phyloP scores from a whole-genome alignment of 2,113 vertebrate species.

The Onychostruthus taczanowskii region DNA sequence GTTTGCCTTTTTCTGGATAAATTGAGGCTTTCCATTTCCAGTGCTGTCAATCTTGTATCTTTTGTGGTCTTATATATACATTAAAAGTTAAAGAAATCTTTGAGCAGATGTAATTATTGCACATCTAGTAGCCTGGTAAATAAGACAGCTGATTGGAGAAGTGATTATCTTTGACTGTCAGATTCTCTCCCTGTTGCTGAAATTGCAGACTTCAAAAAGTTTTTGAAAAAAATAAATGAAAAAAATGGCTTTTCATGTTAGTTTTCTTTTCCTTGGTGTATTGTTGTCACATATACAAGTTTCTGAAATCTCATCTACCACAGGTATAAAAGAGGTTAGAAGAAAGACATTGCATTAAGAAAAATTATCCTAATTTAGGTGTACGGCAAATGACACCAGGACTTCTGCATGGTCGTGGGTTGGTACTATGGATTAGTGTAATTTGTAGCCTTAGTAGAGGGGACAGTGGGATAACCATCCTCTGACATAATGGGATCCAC shows the following conservation, averaged over 20 bases:
- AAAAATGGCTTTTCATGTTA: not conserved
- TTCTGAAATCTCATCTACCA: not conserved
- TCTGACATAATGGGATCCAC: not conserved
- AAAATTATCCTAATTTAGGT: not conserved
- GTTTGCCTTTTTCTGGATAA: not conserved
- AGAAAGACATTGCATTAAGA: not conserved
- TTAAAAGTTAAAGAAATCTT: not conserved
- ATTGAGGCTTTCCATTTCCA: not conserved
- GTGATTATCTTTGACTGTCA: constrained; percentile 21
- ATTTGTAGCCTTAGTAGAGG: not conserved
- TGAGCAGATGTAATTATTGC: constrained; percentile 1
- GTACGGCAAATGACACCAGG: not conserved
- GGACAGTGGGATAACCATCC: no score
- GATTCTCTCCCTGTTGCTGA: not conserved
- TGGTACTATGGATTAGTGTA: not conserved
- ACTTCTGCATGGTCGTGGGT: not conserved
- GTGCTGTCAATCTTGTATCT: not conserved
- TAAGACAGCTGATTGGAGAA: constrained; percentile 22
- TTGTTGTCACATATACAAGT: not conserved
- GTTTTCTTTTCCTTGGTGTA: not conserved
- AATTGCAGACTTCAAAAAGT: constrained; percentile 6
- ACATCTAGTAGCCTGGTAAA: constrained; percentile 3
- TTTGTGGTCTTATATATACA: not conserved
- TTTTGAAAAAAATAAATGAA: constrained; percentile 18
- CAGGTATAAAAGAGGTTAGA: not conserved